Conservation (phyloP, 2,113 vertebrate species). For the Indicator indicator region DNA sequence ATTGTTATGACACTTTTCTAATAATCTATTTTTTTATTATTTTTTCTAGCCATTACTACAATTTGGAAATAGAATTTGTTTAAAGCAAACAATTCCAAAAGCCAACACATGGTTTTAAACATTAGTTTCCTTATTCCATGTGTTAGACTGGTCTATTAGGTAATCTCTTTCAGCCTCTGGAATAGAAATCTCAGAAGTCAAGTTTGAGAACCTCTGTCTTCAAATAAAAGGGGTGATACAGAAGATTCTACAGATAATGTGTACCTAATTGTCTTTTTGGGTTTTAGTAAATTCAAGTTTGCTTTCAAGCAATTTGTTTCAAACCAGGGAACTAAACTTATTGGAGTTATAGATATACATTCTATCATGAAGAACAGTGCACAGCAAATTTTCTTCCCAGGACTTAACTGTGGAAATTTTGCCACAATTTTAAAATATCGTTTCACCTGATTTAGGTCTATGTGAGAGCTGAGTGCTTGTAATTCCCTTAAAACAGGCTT, state of each 20-base stretch:
- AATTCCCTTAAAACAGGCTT: background rate
- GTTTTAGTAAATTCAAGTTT: background rate
- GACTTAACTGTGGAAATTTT: background rate
- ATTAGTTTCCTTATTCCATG: background rate
- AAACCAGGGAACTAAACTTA: background rate
- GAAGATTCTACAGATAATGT: background rate
- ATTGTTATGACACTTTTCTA: background rate
- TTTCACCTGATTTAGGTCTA: background rate
- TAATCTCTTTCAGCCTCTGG: background rate
- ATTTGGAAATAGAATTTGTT: background rate
- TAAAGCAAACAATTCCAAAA: background rate
- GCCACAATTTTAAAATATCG: background rate
- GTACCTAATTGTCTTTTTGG: background rate
- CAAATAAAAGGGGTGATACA: rapidly evolving
- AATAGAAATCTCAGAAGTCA: background rate
- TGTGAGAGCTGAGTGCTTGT: background rate
- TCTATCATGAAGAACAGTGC: background rate
- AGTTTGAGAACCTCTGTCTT: background rate
- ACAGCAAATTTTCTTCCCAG: background rate
- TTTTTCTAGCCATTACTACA: background rate
- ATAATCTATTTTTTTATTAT: background rate
- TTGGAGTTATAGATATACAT: background rate
- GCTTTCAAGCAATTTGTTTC: background rate
- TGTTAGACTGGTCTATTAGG: background rate
- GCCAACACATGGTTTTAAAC: background rate